Evolutionary conservation across 2,888 invertebrate species (phyloP).

Genomic region (Lagria hirta): DNA sequence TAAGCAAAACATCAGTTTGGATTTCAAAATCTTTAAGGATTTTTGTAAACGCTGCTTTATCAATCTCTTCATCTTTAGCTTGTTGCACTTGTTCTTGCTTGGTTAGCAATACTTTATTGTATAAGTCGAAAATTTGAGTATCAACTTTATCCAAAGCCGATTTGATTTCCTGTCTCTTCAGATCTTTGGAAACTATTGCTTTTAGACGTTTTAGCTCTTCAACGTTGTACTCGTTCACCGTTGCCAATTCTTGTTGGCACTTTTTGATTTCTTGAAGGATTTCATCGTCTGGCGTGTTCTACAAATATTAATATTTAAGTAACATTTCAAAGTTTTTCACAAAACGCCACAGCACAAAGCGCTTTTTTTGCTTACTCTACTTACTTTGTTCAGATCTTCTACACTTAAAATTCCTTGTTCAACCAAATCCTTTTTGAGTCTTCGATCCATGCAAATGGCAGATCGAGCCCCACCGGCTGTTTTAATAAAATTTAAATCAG

Average conservation of each 20-base stretch:
- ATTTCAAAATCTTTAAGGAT: slow-evolving; percentile 43
- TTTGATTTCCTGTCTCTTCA: slow-evolving; percentile 49
- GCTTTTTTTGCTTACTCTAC: slow-evolving; percentile 3
- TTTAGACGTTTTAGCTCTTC: slow-evolving; percentile 48
- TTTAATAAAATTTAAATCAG: slow-evolving; percentile 47
- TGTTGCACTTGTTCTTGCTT: slow-evolving; percentile 78
- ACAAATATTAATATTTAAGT: slow-evolving; percentile 4
- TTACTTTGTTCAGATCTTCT: slow-evolving; percentile 63
- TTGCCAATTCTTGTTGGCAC: slow-evolving; percentile 79
- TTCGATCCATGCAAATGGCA: slow-evolving; percentile 78
- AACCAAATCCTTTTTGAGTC: slow-evolving; percentile 81
- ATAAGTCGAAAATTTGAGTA: slow-evolving; percentile 69
- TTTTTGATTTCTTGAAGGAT: slow-evolving; percentile 84
- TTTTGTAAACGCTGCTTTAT: slow-evolving; percentile 40
- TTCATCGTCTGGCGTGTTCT: slow-evolving; percentile 75
- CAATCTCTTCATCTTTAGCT: slow-evolving; percentile 43
- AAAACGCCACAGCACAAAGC: no score
- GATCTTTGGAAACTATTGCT: slow-evolving; percentile 45
- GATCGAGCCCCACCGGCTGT: slow-evolving; percentile 38
- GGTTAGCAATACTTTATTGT: slow-evolving; percentile 75
- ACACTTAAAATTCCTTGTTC: slow-evolving; percentile 82
- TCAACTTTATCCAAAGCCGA: slow-evolving; percentile 50
- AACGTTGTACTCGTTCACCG: slow-evolving; percentile 76
- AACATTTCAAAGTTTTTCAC: no score
- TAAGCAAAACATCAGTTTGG: slow-evolving; percentile 47